Evolutionary conservation across 2,113 vertebrate species (phyloP), one percentile per base, ranked within the genome.

Genomic region (Paedocypris sp.): DNA sequence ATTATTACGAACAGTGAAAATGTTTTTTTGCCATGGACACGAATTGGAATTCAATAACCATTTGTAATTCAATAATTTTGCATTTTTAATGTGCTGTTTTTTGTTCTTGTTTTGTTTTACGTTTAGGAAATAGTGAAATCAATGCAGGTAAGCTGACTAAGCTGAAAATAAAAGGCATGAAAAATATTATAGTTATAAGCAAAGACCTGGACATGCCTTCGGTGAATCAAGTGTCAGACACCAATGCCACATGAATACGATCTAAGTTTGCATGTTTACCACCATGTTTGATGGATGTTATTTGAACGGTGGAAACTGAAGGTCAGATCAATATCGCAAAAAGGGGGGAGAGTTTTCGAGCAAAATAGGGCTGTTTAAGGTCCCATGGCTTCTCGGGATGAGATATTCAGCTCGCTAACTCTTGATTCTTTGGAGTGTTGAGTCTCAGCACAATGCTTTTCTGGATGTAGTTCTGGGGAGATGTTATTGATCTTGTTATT

Each of bases 261-360:
- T 54, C 38, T 19, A 46, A 28, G 50, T 46, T 35, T 64, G 15
- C 51, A 47, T 57, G 38, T 42, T 56, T 32, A n/a, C 13, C 38
- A 23, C 2, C 7, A 42, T 11, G 38, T 51, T 57, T 49, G 43
- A 54, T 48, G 50, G 50, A 64, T 53, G 42, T 51, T 62, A 13
- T 62, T 43, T 60, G 47, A 51, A 9, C 6, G 31, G 60, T 71
- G 67, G 72, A 52, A 69, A 50, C 53, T 79, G 72, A 81, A 80
- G 80, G 77, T 80, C 73, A 80, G 69, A 83, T 81, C 76, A 76
- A 82, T 81, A 79, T 67, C 67, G 66, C 54, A 76, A 73, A 76
- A 73, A 80, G 47, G 67, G 35, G 25, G 25, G 15, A 18, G 4
- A 38, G 4, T 67, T 36, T 46, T 62, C 62, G 64, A 66, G 62